Percentiles rank a stretch among this genome's conserved stretches.
phyloP scores from a whole-genome alignment of 2,888 invertebrate genomes.

The Omphaloscelis lunosa region DNA sequence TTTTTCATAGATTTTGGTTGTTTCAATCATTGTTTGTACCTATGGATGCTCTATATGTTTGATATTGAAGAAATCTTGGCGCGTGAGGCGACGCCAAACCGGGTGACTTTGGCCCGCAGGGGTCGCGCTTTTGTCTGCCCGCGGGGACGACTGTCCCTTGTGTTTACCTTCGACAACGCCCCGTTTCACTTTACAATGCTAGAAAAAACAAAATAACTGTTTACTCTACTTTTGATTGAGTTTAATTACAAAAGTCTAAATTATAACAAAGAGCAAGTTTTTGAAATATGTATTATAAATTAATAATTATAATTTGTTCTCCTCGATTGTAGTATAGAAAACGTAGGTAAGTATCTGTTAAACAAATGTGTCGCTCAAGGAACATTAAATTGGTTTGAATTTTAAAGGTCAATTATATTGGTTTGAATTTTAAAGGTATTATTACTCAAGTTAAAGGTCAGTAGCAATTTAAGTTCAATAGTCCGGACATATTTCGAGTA shows the following conservation, averaged over 20 bases:
- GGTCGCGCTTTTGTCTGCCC: conserved; percentile 78
- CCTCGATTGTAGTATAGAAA: conserved; percentile 21
- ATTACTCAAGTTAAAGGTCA: too few species aligned
- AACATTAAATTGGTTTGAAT: conserved; percentile 43
- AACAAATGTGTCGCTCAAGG: not conserved
- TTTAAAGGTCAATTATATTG: conserved; percentile 64
- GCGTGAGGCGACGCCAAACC: conserved; percentile 72
- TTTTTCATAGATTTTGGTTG: conserved; percentile 66
- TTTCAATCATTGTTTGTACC: conserved; percentile 29
- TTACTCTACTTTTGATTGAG: conserved; percentile 37
- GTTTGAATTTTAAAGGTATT: conserved; percentile 57
- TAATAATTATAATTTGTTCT: too few species aligned
- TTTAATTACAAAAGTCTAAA: conserved; percentile 31
- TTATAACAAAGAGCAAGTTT: not conserved
- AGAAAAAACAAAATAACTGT: conserved; percentile 65
- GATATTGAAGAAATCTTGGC: conserved; percentile 70
- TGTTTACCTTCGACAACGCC: conserved; percentile 80
- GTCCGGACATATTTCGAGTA: conserved; percentile 60
- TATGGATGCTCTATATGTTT: conserved; percentile 31
- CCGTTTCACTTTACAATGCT: conserved; percentile 73
- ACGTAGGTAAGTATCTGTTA: conserved; percentile 7
- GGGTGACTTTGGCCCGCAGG: conserved; percentile 72
- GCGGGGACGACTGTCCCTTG: conserved; percentile 75
- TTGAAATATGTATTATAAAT: too few species aligned
- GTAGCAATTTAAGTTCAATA: conserved; percentile 61